These are phyloP conservation scores for Pseudomyrmex gracilis DNA, from an alignment of 1,140 invertebrate species.

Conservation along the genomic window DNA sequence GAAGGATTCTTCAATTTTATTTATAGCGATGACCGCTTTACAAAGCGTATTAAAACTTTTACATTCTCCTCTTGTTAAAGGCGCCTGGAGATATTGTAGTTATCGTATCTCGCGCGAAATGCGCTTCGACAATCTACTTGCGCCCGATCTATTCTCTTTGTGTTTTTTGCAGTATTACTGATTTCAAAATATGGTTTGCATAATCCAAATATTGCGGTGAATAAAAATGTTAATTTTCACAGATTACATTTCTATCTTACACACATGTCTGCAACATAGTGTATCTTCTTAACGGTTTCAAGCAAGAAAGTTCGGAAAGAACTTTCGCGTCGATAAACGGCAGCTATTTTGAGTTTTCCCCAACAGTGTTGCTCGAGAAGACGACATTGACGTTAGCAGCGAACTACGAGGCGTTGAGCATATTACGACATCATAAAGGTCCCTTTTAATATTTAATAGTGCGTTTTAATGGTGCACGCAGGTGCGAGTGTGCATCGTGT, in stretches of 20 bases:
- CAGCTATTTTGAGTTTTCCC: conserved; percentile 56
- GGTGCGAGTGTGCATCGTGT: conserved; percentile 67
- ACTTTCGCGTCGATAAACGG: conserved; percentile 46
- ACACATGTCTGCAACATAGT: background rate
- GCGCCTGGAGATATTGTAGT: background rate
- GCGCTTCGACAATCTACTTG: background rate
- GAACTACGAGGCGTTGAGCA: conserved; percentile 59
- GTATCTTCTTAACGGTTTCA: background rate
- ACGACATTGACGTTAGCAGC: conserved; percentile 26
- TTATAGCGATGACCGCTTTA: conserved; percentile 36
- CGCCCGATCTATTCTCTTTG: too few species aligned
- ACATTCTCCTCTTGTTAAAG: conserved; percentile 45
- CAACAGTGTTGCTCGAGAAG: conserved; percentile 20
- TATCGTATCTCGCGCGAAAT: conserved; percentile 8
- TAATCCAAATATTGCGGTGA: background rate
- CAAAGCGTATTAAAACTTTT: conserved; percentile 50
- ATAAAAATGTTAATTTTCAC: conserved; percentile 23
- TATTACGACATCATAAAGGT: conserved; percentile 59
- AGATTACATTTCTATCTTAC: conserved; percentile 5
- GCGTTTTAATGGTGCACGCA: conserved; percentile 65
- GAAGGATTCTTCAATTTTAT: conserved; percentile 61
- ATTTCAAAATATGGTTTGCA: too few species aligned
- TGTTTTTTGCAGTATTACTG: too few species aligned
- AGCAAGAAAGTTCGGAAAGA: conserved; percentile 9
- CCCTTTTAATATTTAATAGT: conserved; percentile 62